Evolutionary conservation across 2,888 invertebrate genomes (phyloP).

Genomic region (Craniophora ligustri): DNA sequence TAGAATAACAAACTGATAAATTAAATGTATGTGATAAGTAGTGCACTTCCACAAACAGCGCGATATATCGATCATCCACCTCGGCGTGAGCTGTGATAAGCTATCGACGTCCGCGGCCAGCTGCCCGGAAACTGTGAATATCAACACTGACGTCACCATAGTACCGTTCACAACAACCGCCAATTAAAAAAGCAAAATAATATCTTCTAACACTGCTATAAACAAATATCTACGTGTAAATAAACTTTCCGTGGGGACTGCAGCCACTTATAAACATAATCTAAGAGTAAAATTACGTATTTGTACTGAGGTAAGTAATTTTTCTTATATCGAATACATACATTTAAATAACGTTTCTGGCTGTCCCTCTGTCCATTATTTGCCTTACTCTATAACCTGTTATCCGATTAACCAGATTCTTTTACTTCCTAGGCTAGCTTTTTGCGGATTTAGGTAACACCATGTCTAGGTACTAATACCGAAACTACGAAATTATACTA

Average conservation of each 20-base stretch:
- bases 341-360: too few relatives aligned
- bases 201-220: constrained; percentile 34
- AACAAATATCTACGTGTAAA: constrained; percentile 21
- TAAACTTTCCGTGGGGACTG: constrained; percentile 28
- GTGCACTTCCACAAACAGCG: constrained; percentile 68
- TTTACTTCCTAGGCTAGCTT: too few relatives aligned
- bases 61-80: constrained; percentile 83
- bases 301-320: neutral
- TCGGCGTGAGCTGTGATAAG: constrained; percentile 71
- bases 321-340: too few relatives aligned
- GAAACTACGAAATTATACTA: too few relatives aligned
- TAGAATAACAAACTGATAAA: constrained; percentile 46
- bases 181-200: constrained; percentile 43
- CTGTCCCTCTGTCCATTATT: too few relatives aligned
- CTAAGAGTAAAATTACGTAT: too few relatives aligned
- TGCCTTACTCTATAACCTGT: too few relatives aligned
- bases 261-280: neutral
- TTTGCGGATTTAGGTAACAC: too few relatives aligned
- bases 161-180: constrained; percentile 40
- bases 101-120: constrained; percentile 75
- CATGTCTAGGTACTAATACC: too few relatives aligned
- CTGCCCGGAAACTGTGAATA: constrained; percentile 76
- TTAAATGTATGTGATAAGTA: constrained; percentile 46
- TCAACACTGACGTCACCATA: constrained; percentile 63
- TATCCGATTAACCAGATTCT: too few relatives aligned